Evolutionary conservation across 2,888 invertebrate species (phyloP), one percentile per base, ranked within the genome.

Genomic region (Adelognathus sp.): DNA sequence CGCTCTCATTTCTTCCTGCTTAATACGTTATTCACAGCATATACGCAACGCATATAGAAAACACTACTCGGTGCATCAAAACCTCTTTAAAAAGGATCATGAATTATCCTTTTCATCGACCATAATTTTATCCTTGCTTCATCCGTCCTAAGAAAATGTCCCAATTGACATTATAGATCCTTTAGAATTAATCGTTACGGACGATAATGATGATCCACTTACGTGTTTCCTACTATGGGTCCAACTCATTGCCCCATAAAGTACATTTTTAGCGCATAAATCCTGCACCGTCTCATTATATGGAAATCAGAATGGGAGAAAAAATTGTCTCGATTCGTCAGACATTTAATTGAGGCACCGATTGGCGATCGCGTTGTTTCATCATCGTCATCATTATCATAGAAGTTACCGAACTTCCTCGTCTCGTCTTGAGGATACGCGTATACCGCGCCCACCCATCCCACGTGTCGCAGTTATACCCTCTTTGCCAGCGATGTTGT

Each of bases 401-500:
- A 50, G n/a, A 66, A 50, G 21, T 50, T 66, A 36, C 16, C 36
- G 52, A 52, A 52, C 36, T 64, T 66, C 27, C 33, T 66, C 64
- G 36, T 52, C 33, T 36, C 72, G 69, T 69, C 56, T 31, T 9
- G 36, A 67, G 14, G 41, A 63, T 77, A 77, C 67, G n/a, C 24
- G 46, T 61, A 41, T 31, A 56, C 61, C 67, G 41, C 77, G 73
- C 72, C 73, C 73, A 67, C 56, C 41, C 11, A 46, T 66, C 73
- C 77, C 73, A 69, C 73, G 69, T 72, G 63, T 63, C 63, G 41
- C 63, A 39, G 61, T 67, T 67, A 14, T 41, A 54, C 16, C 52
- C 27, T 16, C 39, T 46, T 18, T 18, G 39, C 36, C 54, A 16
- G 54, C 67, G 54, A 54, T 54, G 41, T 54, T 14, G 39, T 67